These are phyloP conservation scores for Harlomillsia oculata DNA, from an alignment of 1,140 invertebrate genomes.

Conservation along the genomic window DNA sequence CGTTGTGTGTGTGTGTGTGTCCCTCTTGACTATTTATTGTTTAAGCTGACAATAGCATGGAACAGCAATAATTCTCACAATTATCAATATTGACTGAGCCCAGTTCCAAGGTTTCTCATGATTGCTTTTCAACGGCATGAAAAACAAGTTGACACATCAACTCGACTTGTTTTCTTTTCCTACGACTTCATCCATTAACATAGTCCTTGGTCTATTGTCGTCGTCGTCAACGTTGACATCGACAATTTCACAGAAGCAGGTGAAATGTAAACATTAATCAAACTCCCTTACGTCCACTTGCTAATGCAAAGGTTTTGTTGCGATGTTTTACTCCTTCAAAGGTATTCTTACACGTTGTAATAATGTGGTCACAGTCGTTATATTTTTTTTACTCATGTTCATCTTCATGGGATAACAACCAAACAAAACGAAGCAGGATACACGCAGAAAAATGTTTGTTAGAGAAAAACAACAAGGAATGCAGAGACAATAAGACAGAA, in stretches of 20 bases:
- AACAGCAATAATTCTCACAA: constrained; percentile 29
- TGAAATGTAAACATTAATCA: constrained; percentile 15
- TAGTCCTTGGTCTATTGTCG: constrained; percentile 2
- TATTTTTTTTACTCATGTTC: neutral
- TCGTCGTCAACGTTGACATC: too few species aligned
- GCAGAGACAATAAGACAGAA: too few species aligned
- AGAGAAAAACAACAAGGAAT: too few species aligned
- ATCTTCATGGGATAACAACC: neutral
- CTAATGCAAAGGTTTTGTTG: too few species aligned
- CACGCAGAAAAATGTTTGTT: too few species aligned
- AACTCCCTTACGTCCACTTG: too few species aligned
- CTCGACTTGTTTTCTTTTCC: constrained; percentile 13
- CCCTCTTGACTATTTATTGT: constrained; percentile 21
- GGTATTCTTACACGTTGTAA: too few species aligned
- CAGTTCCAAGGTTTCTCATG: constrained; percentile 27
- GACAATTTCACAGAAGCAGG: constrained; percentile 12
- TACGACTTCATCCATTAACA: constrained; percentile 8
- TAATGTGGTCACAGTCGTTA: neutral
- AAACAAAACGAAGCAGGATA: too few species aligned
- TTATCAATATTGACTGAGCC: constrained; percentile 28
- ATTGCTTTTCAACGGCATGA: constrained; percentile 21
- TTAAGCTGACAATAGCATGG: constrained; percentile 16
- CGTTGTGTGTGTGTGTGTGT: neutral
- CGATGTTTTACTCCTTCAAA: too few species aligned
- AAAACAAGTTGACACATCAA: constrained; percentile 19